Base-by-base conservation (phyloP, 2,888 invertebrate genomes). In the Ichneumoninae sp. region DNA sequence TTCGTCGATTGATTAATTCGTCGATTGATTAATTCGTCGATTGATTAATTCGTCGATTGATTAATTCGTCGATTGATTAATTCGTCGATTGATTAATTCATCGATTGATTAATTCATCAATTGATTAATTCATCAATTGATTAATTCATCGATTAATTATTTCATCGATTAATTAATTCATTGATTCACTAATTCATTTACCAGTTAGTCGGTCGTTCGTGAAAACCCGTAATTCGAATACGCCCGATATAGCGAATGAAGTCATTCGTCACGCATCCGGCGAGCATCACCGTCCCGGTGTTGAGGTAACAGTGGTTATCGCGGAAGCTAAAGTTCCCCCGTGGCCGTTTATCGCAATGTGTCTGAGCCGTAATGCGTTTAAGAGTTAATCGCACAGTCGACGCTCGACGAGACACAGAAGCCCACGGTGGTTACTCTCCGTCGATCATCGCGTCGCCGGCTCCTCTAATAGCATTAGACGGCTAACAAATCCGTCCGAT, bases 341-440 rank as follows among this genome's bases (percentile, higher is more conserved):
- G 33, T 30, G 19, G 10, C 13, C 7, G 50, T 52, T 65, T 50
- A 33, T 86, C 68, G 50, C 79, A 60, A 68, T 68, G 74, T 57
- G 84, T 80, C 84, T 80, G 84, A 82, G 80, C 74, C 80, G 62
- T 85, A 85, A 86, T 86, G 85, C 81, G 71, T 72, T 86, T 85
- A 86, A 79, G 50, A 70, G 80, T 86, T 85, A 77, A 82, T 75
- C 81, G 85, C 66, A 60, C 69, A 68, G 72, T 6, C 68, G 60
- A 62, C 30, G 7, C 69, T 33, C 44, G 71, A 57, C 74, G 47
- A 74, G 66, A 54, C 75, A 81, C 22, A 50, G 78, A 86, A 85
- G 74, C 85, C 82, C 50, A 30, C 74, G 33, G 13, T 77, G 50
- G 10, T n/a, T 13, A 77, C 50, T 40, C 50, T 40, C n/a, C 19